These are phyloP conservation scores for Hemiscyllium ocellatum DNA, from an alignment of 2,113 vertebrate species.

Conservation along the genomic window DNA sequence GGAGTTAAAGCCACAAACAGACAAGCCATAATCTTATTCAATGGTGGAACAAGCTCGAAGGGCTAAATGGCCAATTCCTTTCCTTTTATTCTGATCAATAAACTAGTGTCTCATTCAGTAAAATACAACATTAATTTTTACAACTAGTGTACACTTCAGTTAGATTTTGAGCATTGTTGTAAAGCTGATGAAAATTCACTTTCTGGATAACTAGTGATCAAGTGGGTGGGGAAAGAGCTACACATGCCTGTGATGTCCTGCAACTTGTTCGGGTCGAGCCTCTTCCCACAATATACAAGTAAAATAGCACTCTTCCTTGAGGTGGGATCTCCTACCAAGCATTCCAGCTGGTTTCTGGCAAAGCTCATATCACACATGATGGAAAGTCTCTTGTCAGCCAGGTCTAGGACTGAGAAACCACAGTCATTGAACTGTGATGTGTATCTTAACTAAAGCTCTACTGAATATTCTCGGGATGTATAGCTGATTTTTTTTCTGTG, in stretches of 20 bases:
- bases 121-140: not conserved
- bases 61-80: not conserved
- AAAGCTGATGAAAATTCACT: not conserved
- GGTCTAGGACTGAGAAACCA: conserved; percentile 6
- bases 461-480: conserved; percentile 8
- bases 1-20: not conserved
- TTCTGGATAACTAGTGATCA: not conserved
- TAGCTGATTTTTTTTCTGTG: not conserved
- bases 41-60: not conserved
- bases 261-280: not conserved
- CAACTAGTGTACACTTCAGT: not conserved
- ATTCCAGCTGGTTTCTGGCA: conserved; percentile 23
- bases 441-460: conserved; percentile 17
- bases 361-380: conserved; percentile 15
- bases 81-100: not conserved
- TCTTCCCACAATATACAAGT: conserved; percentile 17
- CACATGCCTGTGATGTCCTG: not conserved
- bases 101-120: not conserved
- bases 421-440: conserved; percentile 17
- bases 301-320: conserved; percentile 16
- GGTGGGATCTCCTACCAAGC: conserved; percentile 13
- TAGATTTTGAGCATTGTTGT: not conserved
- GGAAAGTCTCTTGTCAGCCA: conserved; percentile 29
- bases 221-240: not conserved
- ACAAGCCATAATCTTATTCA: not conserved